A percentile compares a stretch with the other conserved stretches of the same genome.
phyloP scores from a whole-genome alignment of 35 echinoderm and acorn worm genomes.

The Nesometra sesokonis region DNA sequence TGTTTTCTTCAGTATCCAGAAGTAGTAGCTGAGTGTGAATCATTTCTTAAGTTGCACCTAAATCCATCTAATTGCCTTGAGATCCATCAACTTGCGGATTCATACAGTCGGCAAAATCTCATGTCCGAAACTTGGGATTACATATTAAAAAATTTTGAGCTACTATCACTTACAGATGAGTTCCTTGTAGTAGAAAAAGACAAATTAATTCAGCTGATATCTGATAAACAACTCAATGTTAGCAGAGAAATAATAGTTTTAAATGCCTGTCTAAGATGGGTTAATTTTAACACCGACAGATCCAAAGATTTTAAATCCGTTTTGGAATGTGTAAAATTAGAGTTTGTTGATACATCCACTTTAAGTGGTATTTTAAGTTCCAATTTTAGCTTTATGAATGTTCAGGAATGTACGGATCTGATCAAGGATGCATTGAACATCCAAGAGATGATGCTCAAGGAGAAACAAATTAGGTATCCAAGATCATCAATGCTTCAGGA shows the following conservation, averaged over 20 bases:
- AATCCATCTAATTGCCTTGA: background rate
- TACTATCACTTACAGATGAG: background rate
- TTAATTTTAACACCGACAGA: background rate
- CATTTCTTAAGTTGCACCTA: background rate
- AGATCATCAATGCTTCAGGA: background rate
- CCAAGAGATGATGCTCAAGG: background rate
- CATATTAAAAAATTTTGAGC: background rate
- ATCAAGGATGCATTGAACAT: background rate
- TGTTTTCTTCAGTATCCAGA: background rate
- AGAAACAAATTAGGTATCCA: background rate
- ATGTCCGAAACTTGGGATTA: background rate
- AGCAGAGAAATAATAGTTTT: background rate
- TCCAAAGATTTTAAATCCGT: background rate
- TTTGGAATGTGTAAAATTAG: background rate
- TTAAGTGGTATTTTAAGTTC: background rate
- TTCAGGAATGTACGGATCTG: background rate
- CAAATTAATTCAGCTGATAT: background rate
- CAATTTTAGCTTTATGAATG: background rate
- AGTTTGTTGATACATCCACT: background rate
- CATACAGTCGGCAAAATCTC: background rate
- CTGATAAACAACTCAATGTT: background rate
- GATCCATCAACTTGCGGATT: background rate
- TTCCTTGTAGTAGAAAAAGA: background rate
- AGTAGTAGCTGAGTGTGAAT: background rate
- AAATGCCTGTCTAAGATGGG: background rate